These are phyloP conservation scores for Chymomyza procnemis DNA, from an alignment of 2,888 invertebrate genomes.

Conservation along the genomic window DNA sequence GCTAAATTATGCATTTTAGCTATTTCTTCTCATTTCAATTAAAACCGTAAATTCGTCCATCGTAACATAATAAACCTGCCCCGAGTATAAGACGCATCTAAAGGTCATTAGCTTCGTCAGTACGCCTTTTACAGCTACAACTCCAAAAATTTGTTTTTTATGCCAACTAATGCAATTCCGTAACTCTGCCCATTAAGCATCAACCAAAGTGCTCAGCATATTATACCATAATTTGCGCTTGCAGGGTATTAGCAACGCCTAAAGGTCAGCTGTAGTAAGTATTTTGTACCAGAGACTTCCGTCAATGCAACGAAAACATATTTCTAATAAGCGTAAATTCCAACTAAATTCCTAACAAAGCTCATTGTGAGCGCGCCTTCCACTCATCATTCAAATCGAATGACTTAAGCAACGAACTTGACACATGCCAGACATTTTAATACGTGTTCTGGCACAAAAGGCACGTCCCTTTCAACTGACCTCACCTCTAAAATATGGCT, in stretches of 20 bases:
- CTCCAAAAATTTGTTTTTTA: not conserved
- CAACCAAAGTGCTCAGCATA: not conserved
- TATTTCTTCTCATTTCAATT: too few species aligned
- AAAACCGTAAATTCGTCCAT: too few species aligned
- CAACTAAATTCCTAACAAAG: not conserved
- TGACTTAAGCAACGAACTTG: slow-evolving; percentile 67
- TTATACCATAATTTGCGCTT: not conserved
- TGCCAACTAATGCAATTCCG: not conserved
- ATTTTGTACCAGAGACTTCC: slow-evolving; percentile 39
- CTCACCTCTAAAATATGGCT: not conserved
- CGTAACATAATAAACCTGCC: too few species aligned
- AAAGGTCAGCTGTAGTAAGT: too few species aligned
- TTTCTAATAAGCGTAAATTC: not conserved
- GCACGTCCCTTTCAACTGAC: not conserved
- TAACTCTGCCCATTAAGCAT: not conserved
- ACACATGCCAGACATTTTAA: slow-evolving; percentile 14
- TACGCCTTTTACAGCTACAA: too few species aligned
- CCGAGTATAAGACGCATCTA: too few species aligned
- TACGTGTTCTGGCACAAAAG: slow-evolving; percentile 1
- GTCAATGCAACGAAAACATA: slow-evolving; percentile 38
- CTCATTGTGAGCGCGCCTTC: not conserved
- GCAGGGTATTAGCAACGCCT: too few species aligned
- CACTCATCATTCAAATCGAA: slow-evolving; percentile 42
- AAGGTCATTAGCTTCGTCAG: too few species aligned
- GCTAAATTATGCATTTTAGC: too few species aligned